Conservation (phyloP, 2,888 invertebrate species). For the Coecobrya sp. region DNA sequence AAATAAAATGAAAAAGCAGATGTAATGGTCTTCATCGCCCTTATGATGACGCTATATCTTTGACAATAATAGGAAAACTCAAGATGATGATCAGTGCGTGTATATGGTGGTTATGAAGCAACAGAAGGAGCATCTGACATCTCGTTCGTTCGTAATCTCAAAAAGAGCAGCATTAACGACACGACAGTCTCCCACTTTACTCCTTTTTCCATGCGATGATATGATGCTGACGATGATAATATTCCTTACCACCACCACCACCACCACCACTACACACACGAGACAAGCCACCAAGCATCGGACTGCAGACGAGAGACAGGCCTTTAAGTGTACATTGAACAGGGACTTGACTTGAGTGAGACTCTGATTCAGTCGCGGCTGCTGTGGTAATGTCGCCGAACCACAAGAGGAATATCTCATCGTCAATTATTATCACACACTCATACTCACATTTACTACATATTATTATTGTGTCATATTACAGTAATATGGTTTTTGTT, state of each 20-base stretch:
- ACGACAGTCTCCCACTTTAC: slow-evolving; percentile 49
- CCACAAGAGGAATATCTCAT: slow-evolving; percentile 67
- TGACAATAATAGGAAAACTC: slow-evolving; percentile 58
- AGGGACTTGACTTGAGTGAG: slow-evolving; percentile 54
- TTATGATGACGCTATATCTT: slow-evolving; percentile 49
- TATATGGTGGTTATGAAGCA: background rate
- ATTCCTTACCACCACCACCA: background rate
- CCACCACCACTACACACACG: background rate
- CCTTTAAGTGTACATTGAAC: slow-evolving; percentile 51
- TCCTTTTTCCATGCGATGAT: slow-evolving; percentile 28
- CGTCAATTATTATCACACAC: slow-evolving; percentile 66
- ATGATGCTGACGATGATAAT: slow-evolving; percentile 14
- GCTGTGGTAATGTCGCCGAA: slow-evolving; percentile 42
- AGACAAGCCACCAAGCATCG: slow-evolving; percentile 50
- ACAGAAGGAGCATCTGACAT: slow-evolving; percentile 65
- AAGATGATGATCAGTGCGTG: slow-evolving; percentile 24
- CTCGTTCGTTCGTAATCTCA: slow-evolving; percentile 52
- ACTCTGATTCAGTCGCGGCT: slow-evolving; percentile 46
- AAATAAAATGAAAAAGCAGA: slow-evolving; percentile 62
- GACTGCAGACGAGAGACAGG: background rate
- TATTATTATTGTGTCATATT: slow-evolving; percentile 28
- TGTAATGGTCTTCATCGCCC: slow-evolving; percentile 57
- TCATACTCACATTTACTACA: slow-evolving; percentile 48
- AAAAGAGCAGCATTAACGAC: slow-evolving; percentile 63
- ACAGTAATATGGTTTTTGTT: background rate